Evolutionary conservation across 2,888 invertebrate genomes (phyloP).

Genomic region (Spialia ferax): DNA sequence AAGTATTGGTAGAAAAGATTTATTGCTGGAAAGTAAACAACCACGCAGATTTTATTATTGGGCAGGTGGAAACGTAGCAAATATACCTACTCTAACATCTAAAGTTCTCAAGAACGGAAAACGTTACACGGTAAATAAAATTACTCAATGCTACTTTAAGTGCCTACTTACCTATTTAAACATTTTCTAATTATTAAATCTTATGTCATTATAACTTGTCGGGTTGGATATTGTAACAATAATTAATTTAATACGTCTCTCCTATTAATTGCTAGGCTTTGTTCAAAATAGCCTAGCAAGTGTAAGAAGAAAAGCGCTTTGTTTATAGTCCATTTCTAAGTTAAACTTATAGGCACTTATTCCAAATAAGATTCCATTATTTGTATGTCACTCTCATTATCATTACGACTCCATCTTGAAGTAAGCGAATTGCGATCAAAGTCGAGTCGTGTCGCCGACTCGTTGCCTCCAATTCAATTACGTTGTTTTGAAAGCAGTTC

Average conservation of each 20-base stretch:
- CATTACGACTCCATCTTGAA: background rate
- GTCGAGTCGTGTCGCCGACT: slow-evolving; percentile 9
- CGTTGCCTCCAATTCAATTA: slow-evolving; percentile 15
- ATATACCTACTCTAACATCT: background rate
- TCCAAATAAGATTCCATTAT: too few species aligned
- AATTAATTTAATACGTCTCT: too few species aligned
- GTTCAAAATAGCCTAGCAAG: too few species aligned
- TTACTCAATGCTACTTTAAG: too few species aligned
- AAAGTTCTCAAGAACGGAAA: too few species aligned
- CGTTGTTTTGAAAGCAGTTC: slow-evolving; percentile 18
- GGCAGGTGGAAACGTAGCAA: background rate
- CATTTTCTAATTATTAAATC: too few species aligned
- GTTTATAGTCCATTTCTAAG: background rate
- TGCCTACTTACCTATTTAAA: too few species aligned
- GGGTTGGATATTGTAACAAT: too few species aligned
- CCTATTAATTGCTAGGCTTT: background rate
- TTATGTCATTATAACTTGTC: too few species aligned
- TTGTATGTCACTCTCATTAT: background rate
- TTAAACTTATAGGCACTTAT: background rate
- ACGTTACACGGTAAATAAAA: too few species aligned
- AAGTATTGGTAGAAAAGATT: background rate
- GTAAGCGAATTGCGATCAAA: background rate
- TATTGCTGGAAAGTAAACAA: background rate
- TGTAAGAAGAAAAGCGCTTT: too few species aligned
- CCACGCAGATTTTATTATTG: too few species aligned